Evolutionary conservation across 2,888 invertebrate species (phyloP).

Genomic region (Conchocele bisecta): DNA sequence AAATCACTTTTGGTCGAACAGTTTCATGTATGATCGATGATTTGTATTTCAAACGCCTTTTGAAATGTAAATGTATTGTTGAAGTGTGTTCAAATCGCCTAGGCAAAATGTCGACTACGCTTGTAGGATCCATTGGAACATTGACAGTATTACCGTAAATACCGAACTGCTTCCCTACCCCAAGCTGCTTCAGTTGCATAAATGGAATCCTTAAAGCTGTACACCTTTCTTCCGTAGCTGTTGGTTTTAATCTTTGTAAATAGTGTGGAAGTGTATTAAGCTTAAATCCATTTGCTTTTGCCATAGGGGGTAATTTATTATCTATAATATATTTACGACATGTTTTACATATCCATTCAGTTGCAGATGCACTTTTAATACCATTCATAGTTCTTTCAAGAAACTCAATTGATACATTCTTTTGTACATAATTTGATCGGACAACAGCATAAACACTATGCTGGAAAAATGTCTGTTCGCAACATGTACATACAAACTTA

Average conservation of each 20-base stretch:
- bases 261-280: background rate
- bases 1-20: slow-evolving; percentile 33
- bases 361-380: too few species aligned
- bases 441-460: too few species aligned
- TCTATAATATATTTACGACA: slow-evolving; percentile 27
- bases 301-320: slow-evolving; percentile 25
- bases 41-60: slow-evolving; percentile 20
- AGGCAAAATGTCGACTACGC: slow-evolving; percentile 21
- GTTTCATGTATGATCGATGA: slow-evolving; percentile 27
- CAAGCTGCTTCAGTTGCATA: slow-evolving; percentile 43
- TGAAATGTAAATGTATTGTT: slow-evolving; percentile 41
- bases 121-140: slow-evolving; percentile 42
- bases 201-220: slow-evolving; percentile 34
- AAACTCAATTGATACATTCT: too few species aligned
- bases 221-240: slow-evolving; percentile 41
- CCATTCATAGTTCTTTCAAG: too few species aligned
- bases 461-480: too few species aligned
- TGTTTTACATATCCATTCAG: slow-evolving; percentile 43
- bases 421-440: too few species aligned
- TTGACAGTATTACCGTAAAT: slow-evolving; percentile 47
- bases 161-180: slow-evolving; percentile 36
- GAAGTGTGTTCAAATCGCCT: slow-evolving; percentile 33
- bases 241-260: slow-evolving; percentile 12
- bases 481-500: too few species aligned
- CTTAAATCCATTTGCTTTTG: slow-evolving; percentile 31